Evolutionary conservation across 2,888 invertebrate species (phyloP).

Genomic region (Didymodactylos carnosus): DNA sequence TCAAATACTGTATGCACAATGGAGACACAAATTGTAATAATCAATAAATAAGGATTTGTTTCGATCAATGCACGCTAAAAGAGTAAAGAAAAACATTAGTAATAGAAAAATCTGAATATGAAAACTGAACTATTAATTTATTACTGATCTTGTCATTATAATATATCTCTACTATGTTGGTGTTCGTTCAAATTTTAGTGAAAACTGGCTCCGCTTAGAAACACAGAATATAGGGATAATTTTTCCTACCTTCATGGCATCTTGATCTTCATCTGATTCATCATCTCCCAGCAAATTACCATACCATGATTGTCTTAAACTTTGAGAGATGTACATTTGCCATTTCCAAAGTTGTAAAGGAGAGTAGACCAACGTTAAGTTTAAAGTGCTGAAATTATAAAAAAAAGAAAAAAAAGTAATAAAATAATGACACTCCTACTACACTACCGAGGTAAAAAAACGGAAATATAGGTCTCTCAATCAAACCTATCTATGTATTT

Average conservation of each 20-base stretch:
- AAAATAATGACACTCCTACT: too few species aligned
- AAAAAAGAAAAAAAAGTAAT: not conserved
- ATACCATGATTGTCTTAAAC: conserved; percentile 65
- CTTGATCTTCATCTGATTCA: conserved; percentile 45
- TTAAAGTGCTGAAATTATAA: conserved; percentile 26
- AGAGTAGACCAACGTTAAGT: conserved; percentile 40
- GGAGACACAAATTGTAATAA: conserved; percentile 69
- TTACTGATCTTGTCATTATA: too few species aligned
- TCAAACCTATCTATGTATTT: too few species aligned
- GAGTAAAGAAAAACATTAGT: conserved; percentile 11
- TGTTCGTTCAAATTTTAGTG: too few species aligned
- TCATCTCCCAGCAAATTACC: conserved; percentile 40
- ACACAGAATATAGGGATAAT: not conserved
- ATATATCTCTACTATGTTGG: too few species aligned
- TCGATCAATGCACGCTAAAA: conserved; percentile 69
- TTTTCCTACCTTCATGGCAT: conserved; percentile 39
- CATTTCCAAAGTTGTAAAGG: conserved; percentile 87
- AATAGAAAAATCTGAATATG: not conserved
- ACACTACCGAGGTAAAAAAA: too few species aligned
- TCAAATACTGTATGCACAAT: conserved; percentile 92
- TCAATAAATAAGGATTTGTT: conserved; percentile 83
- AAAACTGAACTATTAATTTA: not conserved
- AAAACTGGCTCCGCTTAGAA: not conserved
- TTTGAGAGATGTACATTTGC: conserved; percentile 91
- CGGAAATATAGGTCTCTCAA: too few species aligned